phyloP scores from a whole-genome alignment of 2,113 vertebrate genomes.

The Pelodiscus sinensis region DNA sequence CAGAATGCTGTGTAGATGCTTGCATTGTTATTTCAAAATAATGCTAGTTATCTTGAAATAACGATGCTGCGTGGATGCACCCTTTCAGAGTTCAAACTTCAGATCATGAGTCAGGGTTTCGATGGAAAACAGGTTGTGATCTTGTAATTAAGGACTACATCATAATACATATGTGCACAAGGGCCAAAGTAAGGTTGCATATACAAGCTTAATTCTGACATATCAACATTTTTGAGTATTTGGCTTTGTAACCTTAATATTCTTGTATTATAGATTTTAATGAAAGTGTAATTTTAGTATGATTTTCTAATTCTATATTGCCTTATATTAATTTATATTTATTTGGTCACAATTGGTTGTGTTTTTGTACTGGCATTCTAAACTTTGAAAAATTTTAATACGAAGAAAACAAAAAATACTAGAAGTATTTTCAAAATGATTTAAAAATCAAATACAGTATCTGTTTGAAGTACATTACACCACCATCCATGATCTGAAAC shows the following conservation, averaged over 20 bases:
- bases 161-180: not conserved
- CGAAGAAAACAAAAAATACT: not conserved
- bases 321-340: not conserved
- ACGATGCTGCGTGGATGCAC: too few species aligned
- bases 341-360: not conserved
- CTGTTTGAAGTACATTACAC: not conserved
- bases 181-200: not conserved
- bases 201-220: not conserved
- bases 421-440: not conserved
- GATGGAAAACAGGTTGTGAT: not conserved
- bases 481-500: not conserved
- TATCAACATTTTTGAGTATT: not conserved
- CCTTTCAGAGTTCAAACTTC: not conserved
- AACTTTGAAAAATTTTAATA: not conserved
- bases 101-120: not conserved
- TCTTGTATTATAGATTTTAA: not conserved
- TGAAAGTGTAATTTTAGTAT: not conserved
- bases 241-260: not conserved
- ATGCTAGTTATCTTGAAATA: too few species aligned
- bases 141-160: not conserved
- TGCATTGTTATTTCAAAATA: too few species aligned
- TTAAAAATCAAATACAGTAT: not conserved
- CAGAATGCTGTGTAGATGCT: too few species aligned
- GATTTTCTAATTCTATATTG: not conserved
- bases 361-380: not conserved